phyloP scores from a whole-genome alignment of 2,113 vertebrate genomes.

The Mirza zaza region DNA sequence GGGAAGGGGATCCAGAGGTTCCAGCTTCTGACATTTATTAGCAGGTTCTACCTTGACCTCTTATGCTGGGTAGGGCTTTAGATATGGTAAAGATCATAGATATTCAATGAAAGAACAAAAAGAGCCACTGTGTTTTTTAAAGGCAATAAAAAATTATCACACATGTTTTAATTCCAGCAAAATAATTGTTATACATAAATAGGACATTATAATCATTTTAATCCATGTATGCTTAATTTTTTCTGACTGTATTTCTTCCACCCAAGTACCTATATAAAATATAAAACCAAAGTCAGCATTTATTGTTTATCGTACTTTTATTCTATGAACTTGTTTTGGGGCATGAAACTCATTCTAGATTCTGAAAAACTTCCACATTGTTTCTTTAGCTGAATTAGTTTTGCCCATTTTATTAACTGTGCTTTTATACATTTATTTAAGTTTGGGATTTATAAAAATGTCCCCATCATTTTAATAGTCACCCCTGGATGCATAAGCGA shows the following conservation, averaged over 20 bases:
- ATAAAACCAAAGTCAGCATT: neutral
- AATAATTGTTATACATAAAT: neutral
- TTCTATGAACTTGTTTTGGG: neutral
- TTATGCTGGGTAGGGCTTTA: neutral
- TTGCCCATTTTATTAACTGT: conserved; percentile 41
- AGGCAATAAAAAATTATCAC: neutral
- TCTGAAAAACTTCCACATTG: conserved; percentile 29
- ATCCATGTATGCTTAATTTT: neutral
- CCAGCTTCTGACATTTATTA: neutral
- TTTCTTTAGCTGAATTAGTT: conserved; percentile 44
- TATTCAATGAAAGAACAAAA: neutral
- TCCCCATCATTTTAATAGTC: conserved; percentile 61
- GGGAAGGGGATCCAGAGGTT: neutral
- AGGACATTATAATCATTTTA: neutral
- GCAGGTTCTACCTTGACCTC: neutral
- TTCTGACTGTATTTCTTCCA: neutral
- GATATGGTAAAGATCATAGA: neutral
- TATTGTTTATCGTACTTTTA: conserved; percentile 17
- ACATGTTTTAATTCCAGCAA: conserved; percentile 11
- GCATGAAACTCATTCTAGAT: neutral
- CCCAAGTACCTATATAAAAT: neutral
- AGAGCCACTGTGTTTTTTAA: neutral
- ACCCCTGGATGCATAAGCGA: conserved; percentile 58
- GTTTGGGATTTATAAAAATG: conserved; percentile 63
- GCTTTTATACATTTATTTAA: conserved; percentile 60